Evolutionary conservation across 1,140 invertebrate genomes (phyloP).

Genomic region (Rhysida immarginata): DNA sequence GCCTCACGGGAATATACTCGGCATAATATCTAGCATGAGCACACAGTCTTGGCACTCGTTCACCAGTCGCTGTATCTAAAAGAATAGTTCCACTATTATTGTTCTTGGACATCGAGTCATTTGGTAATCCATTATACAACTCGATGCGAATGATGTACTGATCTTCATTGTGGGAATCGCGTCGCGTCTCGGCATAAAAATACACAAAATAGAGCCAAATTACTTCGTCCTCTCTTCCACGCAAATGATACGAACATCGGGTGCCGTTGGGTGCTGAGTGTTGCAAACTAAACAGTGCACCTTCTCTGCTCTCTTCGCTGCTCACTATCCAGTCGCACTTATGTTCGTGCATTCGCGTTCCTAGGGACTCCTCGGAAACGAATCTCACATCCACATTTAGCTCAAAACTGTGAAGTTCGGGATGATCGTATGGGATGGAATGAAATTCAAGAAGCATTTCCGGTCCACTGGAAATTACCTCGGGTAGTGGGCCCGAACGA

Average conservation of each 20-base stretch:
- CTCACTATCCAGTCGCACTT: slow-evolving; percentile 8
- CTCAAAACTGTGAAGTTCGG: slow-evolving; percentile 50
- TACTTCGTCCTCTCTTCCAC: slow-evolving; percentile 54
- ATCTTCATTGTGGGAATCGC: background rate
- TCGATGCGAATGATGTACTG: background rate
- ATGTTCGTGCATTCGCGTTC: slow-evolving; percentile 34
- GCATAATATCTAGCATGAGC: slow-evolving; percentile 48
- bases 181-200: slow-evolving; percentile 23
- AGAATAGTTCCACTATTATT: background rate
- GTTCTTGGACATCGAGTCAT: background rate
- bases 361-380: slow-evolving; percentile 35
- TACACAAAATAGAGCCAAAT: slow-evolving; percentile 77
- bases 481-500: slow-evolving; percentile 47
- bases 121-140: slow-evolving; percentile 7
- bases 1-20: slow-evolving; percentile 53
- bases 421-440: slow-evolving; percentile 42
- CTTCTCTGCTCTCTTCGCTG: slow-evolving; percentile 20
- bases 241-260: slow-evolving; percentile 69
- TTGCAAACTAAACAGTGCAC: slow-evolving; percentile 52
- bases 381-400: slow-evolving; percentile 70
- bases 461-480: slow-evolving; percentile 47
- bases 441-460: slow-evolving; percentile 68
- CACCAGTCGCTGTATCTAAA: slow-evolving; percentile 1
- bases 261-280: slow-evolving; percentile 70
- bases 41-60: slow-evolving; percentile 39